Evolutionary conservation across 2,113 vertebrate species (phyloP).

Genomic region (Nestor notabilis): DNA sequence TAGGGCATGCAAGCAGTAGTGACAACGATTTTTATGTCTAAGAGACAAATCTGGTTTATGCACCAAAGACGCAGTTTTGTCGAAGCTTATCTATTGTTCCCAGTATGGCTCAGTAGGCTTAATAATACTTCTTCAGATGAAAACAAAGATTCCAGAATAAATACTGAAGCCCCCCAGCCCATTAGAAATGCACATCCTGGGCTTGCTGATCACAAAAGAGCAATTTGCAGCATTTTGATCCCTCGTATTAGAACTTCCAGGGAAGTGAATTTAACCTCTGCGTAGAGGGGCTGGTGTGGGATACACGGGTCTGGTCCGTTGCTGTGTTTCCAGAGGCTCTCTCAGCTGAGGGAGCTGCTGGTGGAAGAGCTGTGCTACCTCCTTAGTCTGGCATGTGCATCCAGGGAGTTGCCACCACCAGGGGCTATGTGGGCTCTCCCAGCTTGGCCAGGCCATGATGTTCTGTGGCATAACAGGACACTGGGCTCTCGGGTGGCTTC

Average conservation of each 20-base stretch:
- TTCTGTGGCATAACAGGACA: fast-evolving
- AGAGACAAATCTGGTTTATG: neutral
- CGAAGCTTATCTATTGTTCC: neutral
- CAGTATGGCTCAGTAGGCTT: neutral
- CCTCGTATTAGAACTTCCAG: neutral
- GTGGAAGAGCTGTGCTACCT: neutral
- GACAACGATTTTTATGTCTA: neutral
- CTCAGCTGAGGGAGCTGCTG: neutral
- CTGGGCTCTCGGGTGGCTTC: neutral
- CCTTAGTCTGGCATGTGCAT: neutral
- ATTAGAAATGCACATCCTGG: neutral
- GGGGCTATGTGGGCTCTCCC: neutral
- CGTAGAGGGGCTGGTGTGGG: neutral
- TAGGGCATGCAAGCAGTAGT: fast-evolving
- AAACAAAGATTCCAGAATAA: neutral
- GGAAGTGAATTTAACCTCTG: neutral
- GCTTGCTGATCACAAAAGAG: neutral
- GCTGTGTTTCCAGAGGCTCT: neutral
- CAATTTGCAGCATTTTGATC: fast-evolving
- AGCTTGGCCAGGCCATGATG: neutral
- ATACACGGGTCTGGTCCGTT: neutral
- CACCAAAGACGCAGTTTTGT: neutral
- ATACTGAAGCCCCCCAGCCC: fast-evolving
- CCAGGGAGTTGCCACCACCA: fast-evolving
- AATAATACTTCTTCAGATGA: neutral